These are phyloP conservation scores for Silurus lanzhouensis DNA, from an alignment of 2,797 vertebrate species.

Conservation along the genomic window DNA sequence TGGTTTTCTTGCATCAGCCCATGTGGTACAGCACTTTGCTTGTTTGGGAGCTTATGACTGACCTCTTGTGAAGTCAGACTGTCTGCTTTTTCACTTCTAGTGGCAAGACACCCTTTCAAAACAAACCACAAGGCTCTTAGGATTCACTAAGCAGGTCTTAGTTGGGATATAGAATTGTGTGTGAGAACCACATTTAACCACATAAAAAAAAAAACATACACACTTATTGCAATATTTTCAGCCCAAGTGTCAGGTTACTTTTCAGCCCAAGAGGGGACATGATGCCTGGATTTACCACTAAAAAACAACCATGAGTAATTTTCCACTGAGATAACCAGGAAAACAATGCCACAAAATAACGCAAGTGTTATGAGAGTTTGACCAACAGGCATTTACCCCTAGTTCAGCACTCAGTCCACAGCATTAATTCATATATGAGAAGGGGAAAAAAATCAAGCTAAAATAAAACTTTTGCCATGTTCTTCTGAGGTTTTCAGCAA, in stretches of 20 bases:
- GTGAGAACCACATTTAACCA: conserved; percentile 39
- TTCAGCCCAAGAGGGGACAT: conserved; percentile 44
- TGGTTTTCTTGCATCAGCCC: neutral
- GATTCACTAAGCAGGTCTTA: conserved; percentile 41
- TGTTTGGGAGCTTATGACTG: conserved; percentile 13
- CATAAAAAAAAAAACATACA: neutral
- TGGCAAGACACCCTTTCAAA: neutral
- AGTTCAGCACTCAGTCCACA: conserved; percentile 36
- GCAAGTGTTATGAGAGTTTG: conserved; percentile 60
- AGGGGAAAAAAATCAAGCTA: conserved; percentile 60
- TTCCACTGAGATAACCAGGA: conserved; percentile 69
- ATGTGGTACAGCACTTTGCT: neutral
- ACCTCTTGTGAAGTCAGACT: conserved; percentile 20
- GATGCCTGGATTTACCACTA: conserved; percentile 50
- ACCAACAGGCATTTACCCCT: conserved; percentile 51
- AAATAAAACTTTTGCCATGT: conserved; percentile 71
- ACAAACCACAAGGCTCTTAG: conserved; percentile 33
- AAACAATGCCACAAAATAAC: conserved; percentile 59
- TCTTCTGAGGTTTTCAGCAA: conserved; percentile 72
- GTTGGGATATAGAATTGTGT: conserved; percentile 26
- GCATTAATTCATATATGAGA: conserved; percentile 62
- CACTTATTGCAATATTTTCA: conserved; percentile 21
- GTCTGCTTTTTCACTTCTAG: conserved; percentile 20
- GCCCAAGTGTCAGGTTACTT: conserved; percentile 41
- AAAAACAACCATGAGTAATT: conserved; percentile 70